phyloP scores from a whole-genome alignment of 2,888 invertebrate species.

The Napeogenes sylphis region DNA sequence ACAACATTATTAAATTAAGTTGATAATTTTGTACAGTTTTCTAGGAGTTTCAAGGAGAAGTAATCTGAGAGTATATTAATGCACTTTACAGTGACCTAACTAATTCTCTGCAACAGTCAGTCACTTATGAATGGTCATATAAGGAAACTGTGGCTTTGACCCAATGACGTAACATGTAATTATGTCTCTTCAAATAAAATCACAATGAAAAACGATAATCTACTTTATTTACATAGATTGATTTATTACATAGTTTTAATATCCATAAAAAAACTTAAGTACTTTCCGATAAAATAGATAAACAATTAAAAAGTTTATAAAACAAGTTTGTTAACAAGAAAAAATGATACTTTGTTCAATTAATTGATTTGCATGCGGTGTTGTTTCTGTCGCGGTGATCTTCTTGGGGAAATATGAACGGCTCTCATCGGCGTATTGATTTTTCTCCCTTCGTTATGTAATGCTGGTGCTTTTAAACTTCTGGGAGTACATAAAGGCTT shows the following conservation, averaged over 20 bases:
- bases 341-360: conserved; percentile 9
- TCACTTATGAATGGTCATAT: no score
- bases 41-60: no score
- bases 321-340: conserved; percentile 6
- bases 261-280: conserved; percentile 15
- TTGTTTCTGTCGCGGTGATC: conserved; percentile 63
- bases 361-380: conserved; percentile 29
- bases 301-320: conserved; percentile 21
- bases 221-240: conserved; percentile 26
- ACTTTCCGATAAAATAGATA: conserved; percentile 7
- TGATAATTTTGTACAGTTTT: no score
- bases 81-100: no score
- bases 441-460: conserved; percentile 61
- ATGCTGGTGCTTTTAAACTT: conserved; percentile 67
- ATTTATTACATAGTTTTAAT: conserved; percentile 18
- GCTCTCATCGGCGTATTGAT: conserved; percentile 79
- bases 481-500: conserved; percentile 78
- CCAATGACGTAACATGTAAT: no score
- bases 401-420: conserved; percentile 64
- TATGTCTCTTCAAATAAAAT: background rate
- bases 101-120: no score
- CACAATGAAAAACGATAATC: background rate
- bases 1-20: no score
- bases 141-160: no score
- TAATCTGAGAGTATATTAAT: no score